These are phyloP conservation scores for Dorcus parallelipipedus DNA, from an alignment of 2,888 invertebrate species.

Conservation along the genomic window DNA sequence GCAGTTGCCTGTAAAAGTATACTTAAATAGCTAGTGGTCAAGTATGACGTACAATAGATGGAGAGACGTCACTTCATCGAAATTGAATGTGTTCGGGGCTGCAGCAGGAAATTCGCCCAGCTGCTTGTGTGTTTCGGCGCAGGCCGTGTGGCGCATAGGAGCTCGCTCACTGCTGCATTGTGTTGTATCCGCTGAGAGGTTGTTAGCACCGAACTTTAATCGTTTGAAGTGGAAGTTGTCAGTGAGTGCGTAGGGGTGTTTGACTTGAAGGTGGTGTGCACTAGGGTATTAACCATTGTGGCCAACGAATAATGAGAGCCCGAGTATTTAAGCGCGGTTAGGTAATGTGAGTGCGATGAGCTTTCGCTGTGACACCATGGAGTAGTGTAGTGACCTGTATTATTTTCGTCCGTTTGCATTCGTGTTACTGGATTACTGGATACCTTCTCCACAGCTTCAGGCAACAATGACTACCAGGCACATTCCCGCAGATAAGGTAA, in stretches of 20 bases:
- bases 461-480: constrained; percentile 73
- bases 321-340: constrained; percentile 1
- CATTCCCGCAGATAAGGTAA: constrained; percentile 82
- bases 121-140: constrained; percentile 31
- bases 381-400: constrained; percentile 40
- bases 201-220: too few species aligned
- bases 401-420: too few species aligned
- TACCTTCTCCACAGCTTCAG: constrained; percentile 35
- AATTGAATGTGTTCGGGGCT: background rate
- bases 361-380: constrained; percentile 29
- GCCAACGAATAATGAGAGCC: too few species aligned
- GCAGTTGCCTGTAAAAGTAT: too few species aligned
- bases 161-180: constrained; percentile 28
- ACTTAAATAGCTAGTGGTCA: too few species aligned
- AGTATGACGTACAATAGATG: too few species aligned
- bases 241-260: too few species aligned
- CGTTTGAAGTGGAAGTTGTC: too few species aligned
- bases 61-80: too few species aligned
- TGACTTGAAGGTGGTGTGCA: too few species aligned
- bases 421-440: constrained; percentile 14
- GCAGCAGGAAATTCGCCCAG: constrained; percentile 14
- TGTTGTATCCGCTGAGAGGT: constrained; percentile 26
- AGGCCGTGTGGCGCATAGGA: constrained; percentile 29
- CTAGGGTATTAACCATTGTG: too few species aligned
- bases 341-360: constrained; percentile 18